These are phyloP conservation scores for Lutjanus campechanus DNA, from an alignment of 2,797 vertebrate species.

Conservation along the genomic window DNA sequence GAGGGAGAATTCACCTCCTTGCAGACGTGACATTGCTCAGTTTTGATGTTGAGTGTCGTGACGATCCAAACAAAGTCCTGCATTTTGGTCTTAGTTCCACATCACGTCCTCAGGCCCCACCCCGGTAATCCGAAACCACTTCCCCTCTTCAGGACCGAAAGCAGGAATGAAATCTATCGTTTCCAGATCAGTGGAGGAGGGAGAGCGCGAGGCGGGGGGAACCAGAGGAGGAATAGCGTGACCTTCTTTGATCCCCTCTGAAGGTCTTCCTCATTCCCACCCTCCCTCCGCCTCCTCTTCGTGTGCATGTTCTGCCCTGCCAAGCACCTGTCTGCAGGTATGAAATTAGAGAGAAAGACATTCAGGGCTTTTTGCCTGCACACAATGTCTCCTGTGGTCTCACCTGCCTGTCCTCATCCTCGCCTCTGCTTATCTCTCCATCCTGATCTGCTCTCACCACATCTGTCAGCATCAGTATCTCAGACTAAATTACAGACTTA, in stretches of 20 bases:
- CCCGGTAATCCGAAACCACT: conserved; percentile 70
- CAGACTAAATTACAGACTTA: conserved; percentile 69
- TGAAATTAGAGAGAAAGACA: conserved; percentile 74
- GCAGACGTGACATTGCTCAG: conserved; percentile 10
- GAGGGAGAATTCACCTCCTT: neutral
- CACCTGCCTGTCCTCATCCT: conserved; percentile 50
- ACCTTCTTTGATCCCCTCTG: conserved; percentile 81
- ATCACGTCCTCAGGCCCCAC: conserved; percentile 57
- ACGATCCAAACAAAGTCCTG: conserved; percentile 51
- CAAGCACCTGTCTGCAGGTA: conserved; percentile 86
- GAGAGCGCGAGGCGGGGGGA: conserved; percentile 18
- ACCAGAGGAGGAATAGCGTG: conserved; percentile 57
- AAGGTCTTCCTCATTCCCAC: conserved; percentile 70
- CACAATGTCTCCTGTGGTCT: conserved; percentile 59
- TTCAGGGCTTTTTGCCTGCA: conserved; percentile 48
- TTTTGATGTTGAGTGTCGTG: conserved; percentile 1
- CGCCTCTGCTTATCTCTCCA: conserved; percentile 56
- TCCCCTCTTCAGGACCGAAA: conserved; percentile 67
- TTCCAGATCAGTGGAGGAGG: conserved; percentile 79
- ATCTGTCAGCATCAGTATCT: conserved; percentile 74
- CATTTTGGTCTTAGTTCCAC: conserved; percentile 62
- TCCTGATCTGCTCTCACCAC: conserved; percentile 51
- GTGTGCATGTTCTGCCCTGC: conserved; percentile 65
- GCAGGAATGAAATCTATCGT: conserved; percentile 80
- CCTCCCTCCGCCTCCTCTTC: conserved; percentile 45